Conservation (phyloP, 2,888 invertebrate genomes). For the Steromphala cineraria region DNA sequence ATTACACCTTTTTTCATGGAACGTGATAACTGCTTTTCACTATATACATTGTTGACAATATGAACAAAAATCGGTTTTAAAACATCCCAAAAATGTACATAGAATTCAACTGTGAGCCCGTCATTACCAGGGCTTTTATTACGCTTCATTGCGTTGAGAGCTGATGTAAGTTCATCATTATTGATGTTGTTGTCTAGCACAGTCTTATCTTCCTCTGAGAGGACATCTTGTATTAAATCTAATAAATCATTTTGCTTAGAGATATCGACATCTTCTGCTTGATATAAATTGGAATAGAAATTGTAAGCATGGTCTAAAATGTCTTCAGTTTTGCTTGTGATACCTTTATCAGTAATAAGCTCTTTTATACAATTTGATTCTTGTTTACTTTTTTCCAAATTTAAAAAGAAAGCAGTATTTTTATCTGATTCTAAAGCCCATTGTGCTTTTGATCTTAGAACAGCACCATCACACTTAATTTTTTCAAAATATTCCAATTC, state of each 20-base stretch:
- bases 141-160: not conserved
- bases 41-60: not conserved
- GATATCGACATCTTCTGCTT: not conserved
- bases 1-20: not conserved
- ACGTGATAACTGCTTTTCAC: not conserved
- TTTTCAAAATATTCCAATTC: no score
- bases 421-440: not conserved
- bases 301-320: not conserved
- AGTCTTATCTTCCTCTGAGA: not conserved
- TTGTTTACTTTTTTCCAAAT: not conserved
- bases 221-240: not conserved
- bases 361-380: not conserved
- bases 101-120: not conserved
- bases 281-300: not conserved
- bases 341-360: not conserved
- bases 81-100: not conserved
- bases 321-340: not conserved
- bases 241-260: not conserved
- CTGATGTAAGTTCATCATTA: not conserved
- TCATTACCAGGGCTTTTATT: slow-evolving; percentile 1
- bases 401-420: not conserved
- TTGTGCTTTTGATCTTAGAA: not conserved
- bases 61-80: not conserved
- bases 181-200: not conserved
- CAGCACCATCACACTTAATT: not conserved